These are phyloP conservation scores for Fistularia commersonii DNA, from an alignment of 2,797 vertebrate species.

Conservation along the genomic window DNA sequence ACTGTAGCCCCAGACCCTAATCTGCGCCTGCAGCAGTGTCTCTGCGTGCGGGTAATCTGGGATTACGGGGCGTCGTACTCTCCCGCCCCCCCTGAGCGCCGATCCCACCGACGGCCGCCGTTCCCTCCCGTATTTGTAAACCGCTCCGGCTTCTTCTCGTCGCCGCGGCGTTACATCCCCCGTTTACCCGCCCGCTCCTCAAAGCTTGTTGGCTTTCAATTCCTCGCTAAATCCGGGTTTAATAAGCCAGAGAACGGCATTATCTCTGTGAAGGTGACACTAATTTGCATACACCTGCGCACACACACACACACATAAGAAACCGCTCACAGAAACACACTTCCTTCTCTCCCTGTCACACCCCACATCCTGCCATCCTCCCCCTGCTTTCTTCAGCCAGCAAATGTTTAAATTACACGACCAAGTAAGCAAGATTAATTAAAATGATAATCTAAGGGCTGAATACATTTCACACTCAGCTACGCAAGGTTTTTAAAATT, in stretches of 20 bases:
- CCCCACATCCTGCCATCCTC: constrained; percentile 28
- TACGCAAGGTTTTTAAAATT: constrained; percentile 57
- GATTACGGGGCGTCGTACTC: too few species aligned
- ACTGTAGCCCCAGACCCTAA: too few species aligned
- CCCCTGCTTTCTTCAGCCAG: constrained; percentile 46
- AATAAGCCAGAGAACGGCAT: constrained; percentile 29
- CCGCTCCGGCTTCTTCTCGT: too few species aligned
- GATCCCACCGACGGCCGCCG: too few species aligned
- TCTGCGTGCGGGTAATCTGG: too few species aligned
- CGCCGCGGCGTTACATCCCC: not conserved
- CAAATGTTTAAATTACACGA: constrained; percentile 83
- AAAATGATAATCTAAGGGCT: constrained; percentile 78
- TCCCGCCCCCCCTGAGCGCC: too few species aligned
- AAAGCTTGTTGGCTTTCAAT: constrained; percentile 16
- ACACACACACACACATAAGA: constrained; percentile 13
- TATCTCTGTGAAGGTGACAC: constrained; percentile 38
- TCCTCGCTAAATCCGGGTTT: constrained; percentile 13
- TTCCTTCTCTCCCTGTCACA: constrained; percentile 39
- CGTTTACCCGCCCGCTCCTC: constrained; percentile 15
- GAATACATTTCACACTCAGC: constrained; percentile 72
- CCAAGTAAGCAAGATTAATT: constrained; percentile 84
- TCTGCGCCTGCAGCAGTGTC: too few species aligned
- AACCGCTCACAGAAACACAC: constrained; percentile 9
- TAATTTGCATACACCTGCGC: constrained; percentile 35
- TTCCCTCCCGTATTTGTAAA: too few species aligned